phyloP scores from a whole-genome alignment of 2,888 invertebrate genomes.

The Leptogaster cylindrica region DNA sequence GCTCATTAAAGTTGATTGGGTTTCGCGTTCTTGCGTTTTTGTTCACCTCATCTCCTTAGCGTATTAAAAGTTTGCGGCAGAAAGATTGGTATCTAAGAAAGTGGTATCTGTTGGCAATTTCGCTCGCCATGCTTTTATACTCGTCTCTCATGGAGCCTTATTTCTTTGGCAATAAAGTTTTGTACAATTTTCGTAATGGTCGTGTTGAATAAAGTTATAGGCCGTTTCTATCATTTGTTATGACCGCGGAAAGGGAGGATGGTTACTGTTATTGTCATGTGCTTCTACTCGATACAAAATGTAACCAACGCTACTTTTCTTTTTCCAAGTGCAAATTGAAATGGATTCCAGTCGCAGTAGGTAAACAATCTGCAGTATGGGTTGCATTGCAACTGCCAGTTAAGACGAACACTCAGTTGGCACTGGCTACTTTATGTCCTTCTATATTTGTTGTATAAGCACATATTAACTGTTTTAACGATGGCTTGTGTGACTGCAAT shows the following conservation, averaged over 20 bases:
- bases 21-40: slow-evolving; percentile 46
- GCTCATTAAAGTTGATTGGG: slow-evolving; percentile 54
- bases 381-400: too few species aligned
- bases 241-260: slow-evolving; percentile 2
- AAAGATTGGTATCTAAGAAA: slow-evolving; percentile 39
- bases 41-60: slow-evolving; percentile 29
- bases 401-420: too few species aligned
- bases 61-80: slow-evolving; percentile 38
- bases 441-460: too few species aligned
- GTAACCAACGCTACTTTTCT: too few species aligned
- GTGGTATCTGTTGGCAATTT: slow-evolving; percentile 39
- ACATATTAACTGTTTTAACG: too few species aligned
- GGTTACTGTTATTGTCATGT: slow-evolving; percentile 23
- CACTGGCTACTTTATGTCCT: too few species aligned
- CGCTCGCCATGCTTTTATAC: background rate
- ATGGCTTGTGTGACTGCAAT: too few species aligned
- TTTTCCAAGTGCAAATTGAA: too few species aligned
- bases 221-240: slow-evolving; percentile 28
- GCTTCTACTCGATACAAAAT: too few species aligned
- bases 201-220: slow-evolving; percentile 36
- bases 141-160: background rate
- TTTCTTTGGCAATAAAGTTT: slow-evolving; percentile 26
- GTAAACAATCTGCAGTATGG: too few species aligned
- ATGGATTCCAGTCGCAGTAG: too few species aligned
- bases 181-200: slow-evolving; percentile 38